Base-by-base conservation (phyloP, 2,113 vertebrate species). In the Anhinga rufa region DNA sequence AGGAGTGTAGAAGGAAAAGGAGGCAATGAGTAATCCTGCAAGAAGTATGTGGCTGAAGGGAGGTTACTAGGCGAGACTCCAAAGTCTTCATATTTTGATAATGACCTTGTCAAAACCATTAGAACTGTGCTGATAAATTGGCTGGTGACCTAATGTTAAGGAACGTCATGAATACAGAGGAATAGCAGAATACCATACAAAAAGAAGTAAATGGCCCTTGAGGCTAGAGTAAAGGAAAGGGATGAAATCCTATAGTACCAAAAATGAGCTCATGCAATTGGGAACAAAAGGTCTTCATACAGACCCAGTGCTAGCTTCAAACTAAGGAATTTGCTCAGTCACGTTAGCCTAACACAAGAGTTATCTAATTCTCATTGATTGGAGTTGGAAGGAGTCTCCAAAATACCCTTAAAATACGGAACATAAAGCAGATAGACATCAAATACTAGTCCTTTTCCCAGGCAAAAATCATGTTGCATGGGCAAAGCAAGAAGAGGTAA, bases 1-100 rank as follows among this genome's bases (percentile, higher is more conserved):
- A 80, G 58, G 28, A 91, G 34, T 28, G 31, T 88, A 51, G 71
- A 91, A 94, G 82, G 58, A 80, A 93, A 95, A 94, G 93, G 87
- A 96, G 90, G 89, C 90, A 93, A 61, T 96, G 93, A 96, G 85
- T 97, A 97, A 97, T 92, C 75, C 85, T 90, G 62, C 66, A 92
- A 94, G 87, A 96, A 94, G 66, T 82, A 77, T 62, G 66, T 74
- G 58, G 66, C 92, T 92, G 90, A 66, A 96, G 55, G 61, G 87
- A 92, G 44, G 82, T 88, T 91, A 88, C 92, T 42, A 95, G 87
- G 90, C 36, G 4, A 94, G 58, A 86, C 94, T 96, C 92, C 93
- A 96, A 85, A 93, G 82, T 31, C 87, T 93, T 96, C 94, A 77
- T 94, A 93, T 96, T 96, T 96, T 92, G 82, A 80, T 93, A 96